phyloP scores from a whole-genome alignment of 2,888 invertebrate species.

The Ormyrus pomaceus region DNA sequence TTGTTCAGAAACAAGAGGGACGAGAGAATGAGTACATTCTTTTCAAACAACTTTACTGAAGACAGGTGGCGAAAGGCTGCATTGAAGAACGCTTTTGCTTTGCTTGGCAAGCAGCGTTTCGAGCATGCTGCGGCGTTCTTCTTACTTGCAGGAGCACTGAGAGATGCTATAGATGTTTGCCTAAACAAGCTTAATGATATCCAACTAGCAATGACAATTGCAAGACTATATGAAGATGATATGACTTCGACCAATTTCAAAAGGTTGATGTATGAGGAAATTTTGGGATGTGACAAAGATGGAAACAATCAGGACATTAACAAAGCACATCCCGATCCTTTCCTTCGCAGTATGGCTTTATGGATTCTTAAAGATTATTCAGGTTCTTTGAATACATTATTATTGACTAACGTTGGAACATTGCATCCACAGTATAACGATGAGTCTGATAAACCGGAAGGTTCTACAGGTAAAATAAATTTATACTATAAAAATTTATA shows the following conservation, averaged over 20 bases:
- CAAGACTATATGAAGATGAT: slow-evolving; percentile 92
- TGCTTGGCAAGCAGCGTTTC: slow-evolving; percentile 96
- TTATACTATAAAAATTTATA: neutral
- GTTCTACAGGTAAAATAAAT: slow-evolving; percentile 71
- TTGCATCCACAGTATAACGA: slow-evolving; percentile 84
- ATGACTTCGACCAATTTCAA: slow-evolving; percentile 83
- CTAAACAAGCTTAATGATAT: slow-evolving; percentile 94
- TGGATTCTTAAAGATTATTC: slow-evolving; percentile 97
- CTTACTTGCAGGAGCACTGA: slow-evolving; percentile 93
- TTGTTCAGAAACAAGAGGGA: slow-evolving; percentile 92
- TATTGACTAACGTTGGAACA: slow-evolving; percentile 87
- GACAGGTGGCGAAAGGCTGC: slow-evolving; percentile 98
- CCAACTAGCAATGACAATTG: slow-evolving; percentile 95
- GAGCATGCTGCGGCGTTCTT: slow-evolving; percentile 99
- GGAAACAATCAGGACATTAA: slow-evolving; percentile 84
- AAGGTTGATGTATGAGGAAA: slow-evolving; percentile 87
- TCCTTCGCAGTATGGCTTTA: slow-evolving; percentile 96
- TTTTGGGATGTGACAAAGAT: slow-evolving; percentile 80
- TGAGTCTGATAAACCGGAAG: slow-evolving; percentile 77
- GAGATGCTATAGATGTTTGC: slow-evolving; percentile 96
- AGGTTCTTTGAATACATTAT: slow-evolving; percentile 89
- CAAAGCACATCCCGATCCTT: slow-evolving; percentile 94
- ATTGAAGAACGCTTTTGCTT: slow-evolving; percentile 97
- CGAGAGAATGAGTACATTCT: slow-evolving; percentile 95
- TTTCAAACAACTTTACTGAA: slow-evolving; percentile 94